Base-by-base conservation (phyloP, 2,888 invertebrate species). In the Drosophila fulvimacula region DNA sequence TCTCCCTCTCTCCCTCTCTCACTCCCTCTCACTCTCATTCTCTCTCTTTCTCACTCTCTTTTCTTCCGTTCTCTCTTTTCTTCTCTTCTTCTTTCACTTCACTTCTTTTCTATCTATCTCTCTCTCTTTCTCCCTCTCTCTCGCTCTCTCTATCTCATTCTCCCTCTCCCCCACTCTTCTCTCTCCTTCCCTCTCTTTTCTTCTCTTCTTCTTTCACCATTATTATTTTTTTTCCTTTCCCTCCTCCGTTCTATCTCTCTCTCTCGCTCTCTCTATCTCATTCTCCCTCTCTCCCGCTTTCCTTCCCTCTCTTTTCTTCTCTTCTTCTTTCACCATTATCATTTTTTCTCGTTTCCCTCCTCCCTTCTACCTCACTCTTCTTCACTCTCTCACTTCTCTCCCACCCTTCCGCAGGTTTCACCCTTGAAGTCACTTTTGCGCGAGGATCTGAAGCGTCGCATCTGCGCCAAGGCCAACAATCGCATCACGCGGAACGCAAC, bases 371-470 rank as follows among this genome's bases (percentile, higher is more conserved):
- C 44, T 46, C 9, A 9, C 13, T n/a, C 27, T 3, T 4, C 10
- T 21, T 27, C 46, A 10, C 32, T 32, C 13, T 19, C 32, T 52
- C 15, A n/a, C 24, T 24, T 52, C 52, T 24, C 21, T 5, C 1
- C 1, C 3, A 0, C 24, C 21, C 19, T 4, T 6, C 3, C 1
- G 3, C 9, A 94, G 93, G 94, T 95, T 79, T 97, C 97, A 60
- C 97, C 97, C 72, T 93, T 97, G 78, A 97, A 97, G 92, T 97
- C 97, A 82, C 93, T 97, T 76, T 93, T 97, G 73, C 94, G 97
- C 56, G 97, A 97, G 91, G 97, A 97, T 93, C 93, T 97, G 83
- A 96, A 96, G 91, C 94, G 96, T 72, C 95, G 96, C 91, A 95
- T 97, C 85, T 95, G 95, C 69, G 95, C 95, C 44, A 93, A 95